These are phyloP conservation scores for Neotoxoptera formosana DNA, from an alignment of 1,140 invertebrate species.

Conservation along the genomic window DNA sequence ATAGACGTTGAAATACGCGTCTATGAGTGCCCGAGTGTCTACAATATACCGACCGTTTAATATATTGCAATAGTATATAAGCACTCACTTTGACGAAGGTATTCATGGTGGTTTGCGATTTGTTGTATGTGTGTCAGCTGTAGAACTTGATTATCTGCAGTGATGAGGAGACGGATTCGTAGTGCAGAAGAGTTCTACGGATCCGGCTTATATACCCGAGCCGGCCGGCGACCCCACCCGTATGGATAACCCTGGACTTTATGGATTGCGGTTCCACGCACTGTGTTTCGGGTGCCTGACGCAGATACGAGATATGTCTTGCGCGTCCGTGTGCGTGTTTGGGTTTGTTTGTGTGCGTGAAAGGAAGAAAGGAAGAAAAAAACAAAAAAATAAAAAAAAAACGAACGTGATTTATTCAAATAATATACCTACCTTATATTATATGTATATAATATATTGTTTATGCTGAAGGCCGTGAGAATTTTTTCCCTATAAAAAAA, in stretches of 20 bases:
- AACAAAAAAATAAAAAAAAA: constrained; percentile 26
- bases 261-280: constrained; percentile 36
- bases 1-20: neutral
- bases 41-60: neutral
- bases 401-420: constrained; percentile 47
- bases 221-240: constrained; percentile 46
- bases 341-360: neutral
- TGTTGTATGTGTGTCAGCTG: neutral
- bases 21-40: neutral
- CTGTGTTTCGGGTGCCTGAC: constrained; percentile 8
- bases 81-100: constrained; percentile 50
- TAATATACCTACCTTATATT: constrained; percentile 13
- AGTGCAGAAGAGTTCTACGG: constrained; percentile 9
- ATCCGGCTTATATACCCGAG: constrained; percentile 39
- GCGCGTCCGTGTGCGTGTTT: neutral
- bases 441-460: neutral
- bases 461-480: constrained; percentile 34
- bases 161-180: constrained; percentile 28
- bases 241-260: constrained; percentile 45
- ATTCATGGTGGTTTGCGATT: constrained; percentile 26
- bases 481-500: neutral
- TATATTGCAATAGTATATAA: neutral
- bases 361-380: neutral
- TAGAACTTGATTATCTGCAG: neutral
- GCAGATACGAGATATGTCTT: neutral